These are phyloP conservation scores for Patella ulyssiponensis DNA, from an alignment of 2,888 invertebrate genomes.

Conservation along the genomic window DNA sequence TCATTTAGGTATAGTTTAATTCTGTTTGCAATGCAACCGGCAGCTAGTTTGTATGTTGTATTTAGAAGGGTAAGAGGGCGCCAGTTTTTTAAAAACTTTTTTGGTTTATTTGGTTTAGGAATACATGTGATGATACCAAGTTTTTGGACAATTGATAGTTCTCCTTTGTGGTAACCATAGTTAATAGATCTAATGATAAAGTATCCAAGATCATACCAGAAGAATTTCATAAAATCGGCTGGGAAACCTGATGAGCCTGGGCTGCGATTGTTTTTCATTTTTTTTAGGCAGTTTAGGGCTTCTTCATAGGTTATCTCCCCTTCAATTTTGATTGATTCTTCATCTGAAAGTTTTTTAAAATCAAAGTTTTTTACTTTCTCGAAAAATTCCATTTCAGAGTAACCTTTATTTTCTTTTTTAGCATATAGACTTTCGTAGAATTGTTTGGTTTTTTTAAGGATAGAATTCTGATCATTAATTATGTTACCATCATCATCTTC, in stretches of 20 bases:
- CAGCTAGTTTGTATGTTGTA: conserved; percentile 23
- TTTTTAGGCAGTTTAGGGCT: not conserved
- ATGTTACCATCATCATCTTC: conserved; percentile 7
- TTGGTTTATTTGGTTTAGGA: conserved; percentile 32
- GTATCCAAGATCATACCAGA: conserved; percentile 24
- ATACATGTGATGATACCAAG: conserved; percentile 36
- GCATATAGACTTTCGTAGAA: not conserved
- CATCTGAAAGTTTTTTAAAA: not conserved
- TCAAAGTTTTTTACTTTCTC: not conserved
- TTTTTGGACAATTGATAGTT: conserved; percentile 27
- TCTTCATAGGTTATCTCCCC: not conserved
- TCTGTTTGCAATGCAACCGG: conserved; percentile 3
- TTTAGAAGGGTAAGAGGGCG: conserved; percentile 23
- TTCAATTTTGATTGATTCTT: not conserved
- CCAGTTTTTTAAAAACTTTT: conserved; percentile 25
- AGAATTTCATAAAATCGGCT: conserved; percentile 26
- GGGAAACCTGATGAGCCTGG: conserved; percentile 32
- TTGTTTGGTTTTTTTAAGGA: not conserved
- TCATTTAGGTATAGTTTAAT: not conserved
- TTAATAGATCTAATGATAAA: conserved; percentile 21
- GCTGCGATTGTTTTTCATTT: conserved; percentile 11
- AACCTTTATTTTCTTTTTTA: not conserved
- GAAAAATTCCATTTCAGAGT: not conserved
- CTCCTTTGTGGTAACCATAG: conserved; percentile 18
- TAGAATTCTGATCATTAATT: not conserved